Evolutionary conservation across 2,888 invertebrate genomes (phyloP), one percentile per base, ranked within the genome.

Genomic region (Priocnemis perturbator): DNA sequence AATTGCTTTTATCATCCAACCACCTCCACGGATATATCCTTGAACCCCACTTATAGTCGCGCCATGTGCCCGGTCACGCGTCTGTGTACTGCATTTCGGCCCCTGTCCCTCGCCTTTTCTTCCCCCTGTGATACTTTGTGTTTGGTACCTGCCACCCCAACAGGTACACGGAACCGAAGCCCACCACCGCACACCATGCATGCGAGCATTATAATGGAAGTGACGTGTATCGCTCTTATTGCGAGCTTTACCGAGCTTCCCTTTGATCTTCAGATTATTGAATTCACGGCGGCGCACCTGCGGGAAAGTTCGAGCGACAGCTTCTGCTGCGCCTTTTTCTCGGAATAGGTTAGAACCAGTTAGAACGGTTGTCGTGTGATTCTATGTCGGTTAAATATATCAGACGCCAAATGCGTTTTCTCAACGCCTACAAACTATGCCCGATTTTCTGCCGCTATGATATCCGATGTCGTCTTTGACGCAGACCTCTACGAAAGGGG

Each of bases 141-240:
- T 86, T 87, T 83, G 84, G 85, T 87, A 87, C 86, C 87, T 86
- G 87, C 81, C 82, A 74, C 79, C 83, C 80, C 73, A 73, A 79
- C 78, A 85, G 83, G 83, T 84, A 85, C 82, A 81, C 73, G 77
- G 63, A 77, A 79, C 73, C 67, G 7, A 2, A 5, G 17, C 50
- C 4, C 64, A 77, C n/a, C n/a, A n/a, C n/a, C n/a, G n/a, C 66
- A 81, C 73, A 78, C 52, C 55, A 64, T 65, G 66, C 37, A 52
- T 59, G 70, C 64, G 26, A 66, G 55, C 60, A 50, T 67, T 59
- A 60, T 67, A 74, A 71, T 75, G 64, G 67, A 71, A 72, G 72
- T 82, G 78, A 73, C 78, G 78, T 73, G 73, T 76, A 66, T 67
- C 64, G 53, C 69, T 81, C 73, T 55, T 68, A 71, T 76, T 66